Base-by-base conservation (phyloP, 1,140 invertebrate species). In the Oncopeltus fasciatus region DNA sequence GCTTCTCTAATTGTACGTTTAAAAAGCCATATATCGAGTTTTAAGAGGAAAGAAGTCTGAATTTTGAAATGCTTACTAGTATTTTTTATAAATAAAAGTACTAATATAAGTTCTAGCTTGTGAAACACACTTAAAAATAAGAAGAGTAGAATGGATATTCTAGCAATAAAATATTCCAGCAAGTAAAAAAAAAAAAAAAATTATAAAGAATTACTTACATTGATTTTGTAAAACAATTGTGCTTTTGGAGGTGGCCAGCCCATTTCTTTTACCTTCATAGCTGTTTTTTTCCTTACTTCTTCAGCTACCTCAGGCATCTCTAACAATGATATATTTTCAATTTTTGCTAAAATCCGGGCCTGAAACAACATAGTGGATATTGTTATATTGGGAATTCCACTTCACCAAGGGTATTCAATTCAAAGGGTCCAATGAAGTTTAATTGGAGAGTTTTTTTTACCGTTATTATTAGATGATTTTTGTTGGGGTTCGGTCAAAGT, bases 261-360 rank as follows among this genome's bases (percentile, higher is more conserved):
- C 68, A 81, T 84, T 43, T 79, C 72, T 65, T 78, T 80, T 44
- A 79, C 79, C 21, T 85, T 86, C 49, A 80, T 70, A 29, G 79
- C 77, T 1, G 83, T 82, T 75, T 92, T 87, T 46, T 72, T 76
- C 68, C 83, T 83, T 12, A 92, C 68, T 64, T 86, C 81, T 67
- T 85, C 77, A 0, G 80, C 79, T 60, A 90, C 73, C 9, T 81
- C 78, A 33, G 82, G 78, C 73, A 93, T 78, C 75, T 92, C 87
- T 28, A 79, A 69, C 51, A 81, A 78, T 26, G 53, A 43, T 18
- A 92, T 72, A 68, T 82, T 81, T 72, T 88, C 81, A 16, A 90
- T 74, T 74, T 84, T 86, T 4, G 85, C 86, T 18, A 84, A 68
- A 61, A 88, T 85, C 64, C 81, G 81, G 68, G 83, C 76, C 75